Base-by-base conservation (phyloP, 2,113 vertebrate species). In the Platycercus adscitus region DNA sequence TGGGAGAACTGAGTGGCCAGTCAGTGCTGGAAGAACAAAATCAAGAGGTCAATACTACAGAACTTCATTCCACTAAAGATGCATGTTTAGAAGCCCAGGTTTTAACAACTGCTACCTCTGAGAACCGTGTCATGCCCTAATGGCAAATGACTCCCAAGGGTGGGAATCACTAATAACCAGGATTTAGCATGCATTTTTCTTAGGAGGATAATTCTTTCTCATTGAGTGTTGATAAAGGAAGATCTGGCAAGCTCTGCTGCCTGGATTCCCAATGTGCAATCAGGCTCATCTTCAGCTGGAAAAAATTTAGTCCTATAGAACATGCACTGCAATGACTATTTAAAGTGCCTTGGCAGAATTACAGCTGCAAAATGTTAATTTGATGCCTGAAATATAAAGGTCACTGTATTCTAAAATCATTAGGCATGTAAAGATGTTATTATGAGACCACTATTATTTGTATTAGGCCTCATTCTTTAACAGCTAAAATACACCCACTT, bases 1-100 rank as follows among this genome's bases (percentile, higher is more conserved):
- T 99, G 1, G 98, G 99, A 95, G 98, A 99, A 97, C 99, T 99
- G 93, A 99, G 98, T 0, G 98, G 99, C 99, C 99, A 99, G 21
- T 99, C 99, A 12, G 98, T 98, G 95, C 99, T 99, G 91, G 28
- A 94, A 89, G 29, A 81, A 56, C 31, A 75, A 39, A 96, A 86
- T 18, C 2, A 4, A 91, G 13, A 85, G 28, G n/a, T 94, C 46
- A 94, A 1, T 39, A 46, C 43, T 33, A 41, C 8, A 72, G 43
- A 91, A 90, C 44, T 8, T 65, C 7, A 66, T 43, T 55, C 33
- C 39, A 73, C 37, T 19, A 64, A 46, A 87, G 92, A 64, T 6
- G 28, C 15, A 33, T 49, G 49, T 81, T 65, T 46, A 88, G 53
- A 80, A 86, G 58, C 13, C 33, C 52, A 64, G 23, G 49, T 88